phyloP scores from a whole-genome alignment of 2,113 vertebrate genomes.

The Meles meles region DNA sequence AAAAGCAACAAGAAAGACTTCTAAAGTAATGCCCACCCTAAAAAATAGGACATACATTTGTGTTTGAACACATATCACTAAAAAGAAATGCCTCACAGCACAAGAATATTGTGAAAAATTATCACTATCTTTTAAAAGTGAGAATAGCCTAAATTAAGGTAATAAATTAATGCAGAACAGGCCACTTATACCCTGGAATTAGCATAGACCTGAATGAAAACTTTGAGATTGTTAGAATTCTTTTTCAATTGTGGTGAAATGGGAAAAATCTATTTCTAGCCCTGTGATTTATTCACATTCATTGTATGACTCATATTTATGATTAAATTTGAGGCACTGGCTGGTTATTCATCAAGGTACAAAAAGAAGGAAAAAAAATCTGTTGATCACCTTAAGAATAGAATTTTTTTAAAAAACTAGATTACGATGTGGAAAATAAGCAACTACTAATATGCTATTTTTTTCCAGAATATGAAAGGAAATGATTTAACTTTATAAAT shows the following conservation, averaged over 20 bases:
- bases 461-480: background rate
- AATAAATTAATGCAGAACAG: background rate
- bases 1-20: background rate
- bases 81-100: background rate
- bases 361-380: background rate
- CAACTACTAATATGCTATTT: background rate
- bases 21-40: background rate
- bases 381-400: background rate
- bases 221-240: background rate
- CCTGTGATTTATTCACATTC: constrained; percentile 36
- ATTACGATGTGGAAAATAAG: background rate
- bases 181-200: background rate
- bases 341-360: background rate
- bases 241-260: background rate
- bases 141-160: background rate
- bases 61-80: background rate
- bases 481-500: background rate
- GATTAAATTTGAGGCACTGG: background rate
- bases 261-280: constrained; percentile 29
- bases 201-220: background rate
- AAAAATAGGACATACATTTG: background rate
- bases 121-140: background rate
- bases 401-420: background rate
- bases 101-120: background rate
- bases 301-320: constrained; percentile 36